Conservation (phyloP, 2,113 vertebrate species). For the Nymphicus hollandicus region DNA sequence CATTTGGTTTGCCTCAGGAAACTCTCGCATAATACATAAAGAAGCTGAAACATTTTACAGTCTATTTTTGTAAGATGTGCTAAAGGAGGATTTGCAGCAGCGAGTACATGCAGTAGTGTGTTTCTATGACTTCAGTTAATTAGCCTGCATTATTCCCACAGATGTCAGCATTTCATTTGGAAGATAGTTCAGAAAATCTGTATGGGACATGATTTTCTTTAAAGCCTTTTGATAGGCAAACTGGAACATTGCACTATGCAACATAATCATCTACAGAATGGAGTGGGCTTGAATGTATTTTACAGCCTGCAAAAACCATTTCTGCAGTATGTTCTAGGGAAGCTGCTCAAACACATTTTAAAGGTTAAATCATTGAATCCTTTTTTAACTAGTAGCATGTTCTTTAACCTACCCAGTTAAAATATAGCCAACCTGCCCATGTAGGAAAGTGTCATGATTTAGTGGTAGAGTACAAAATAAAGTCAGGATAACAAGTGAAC, state of each 20-base stretch:
- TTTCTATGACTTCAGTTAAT: not conserved
- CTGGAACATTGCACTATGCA: not conserved
- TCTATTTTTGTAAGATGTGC: not conserved
- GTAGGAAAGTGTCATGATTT: not conserved
- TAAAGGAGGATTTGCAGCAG: not conserved
- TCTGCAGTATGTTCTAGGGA: not conserved
- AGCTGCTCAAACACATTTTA: not conserved
- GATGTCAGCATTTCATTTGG: conserved; percentile 9
- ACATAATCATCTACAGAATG: not conserved
- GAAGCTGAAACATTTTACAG: not conserved
- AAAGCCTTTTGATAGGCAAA: conserved; percentile 35
- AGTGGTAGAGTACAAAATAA: not conserved
- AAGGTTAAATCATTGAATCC: not conserved
- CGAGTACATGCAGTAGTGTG: not conserved
- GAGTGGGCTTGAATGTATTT: not conserved
- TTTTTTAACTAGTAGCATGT: not conserved
- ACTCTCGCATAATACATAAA: not conserved
- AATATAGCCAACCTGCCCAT: not conserved
- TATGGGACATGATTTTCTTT: not conserved
- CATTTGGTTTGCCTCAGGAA: not conserved
- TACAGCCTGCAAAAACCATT: not conserved
- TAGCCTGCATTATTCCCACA: conserved; percentile 25
- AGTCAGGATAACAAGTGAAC: not conserved
- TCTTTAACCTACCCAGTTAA: not conserved
- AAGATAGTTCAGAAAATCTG: conserved; percentile 6